Evolutionary conservation across 2,113 vertebrate species (phyloP).

Genomic region (Alces alces): DNA sequence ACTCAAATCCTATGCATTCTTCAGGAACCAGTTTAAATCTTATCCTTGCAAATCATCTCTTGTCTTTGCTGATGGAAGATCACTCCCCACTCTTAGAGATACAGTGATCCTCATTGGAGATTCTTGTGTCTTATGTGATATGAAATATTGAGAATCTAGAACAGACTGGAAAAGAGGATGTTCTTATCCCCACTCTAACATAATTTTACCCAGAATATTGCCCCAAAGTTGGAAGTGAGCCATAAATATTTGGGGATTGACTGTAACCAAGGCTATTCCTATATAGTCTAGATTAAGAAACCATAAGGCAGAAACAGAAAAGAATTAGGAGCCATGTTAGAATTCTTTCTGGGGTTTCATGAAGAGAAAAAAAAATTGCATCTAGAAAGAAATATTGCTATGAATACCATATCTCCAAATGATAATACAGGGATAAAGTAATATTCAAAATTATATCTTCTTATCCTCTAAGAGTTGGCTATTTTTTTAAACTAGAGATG

Average conservation of each 20-base stretch:
- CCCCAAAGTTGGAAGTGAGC: not conserved
- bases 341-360: not conserved
- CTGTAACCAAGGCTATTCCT: not conserved
- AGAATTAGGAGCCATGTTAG: not conserved
- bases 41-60: not conserved
- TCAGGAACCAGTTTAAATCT: not conserved
- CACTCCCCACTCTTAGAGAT: not conserved
- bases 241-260: not conserved
- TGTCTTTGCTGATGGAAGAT: not conserved
- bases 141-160: not conserved
- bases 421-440: not conserved
- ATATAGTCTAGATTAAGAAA: not conserved
- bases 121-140: not conserved
- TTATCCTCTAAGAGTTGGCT: not conserved
- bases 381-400: not conserved
- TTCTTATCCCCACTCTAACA: not conserved
- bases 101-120: not conserved
- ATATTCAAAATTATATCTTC: not conserved
- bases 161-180: not conserved
- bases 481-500: not conserved
- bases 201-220: not conserved
- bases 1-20: not conserved
- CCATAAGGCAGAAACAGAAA: not conserved
- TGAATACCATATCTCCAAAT: not conserved
- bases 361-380: not conserved